Evolutionary conservation across 2,797 vertebrate genomes (phyloP).

Genomic region (Pantherophis alleghaniensis): DNA sequence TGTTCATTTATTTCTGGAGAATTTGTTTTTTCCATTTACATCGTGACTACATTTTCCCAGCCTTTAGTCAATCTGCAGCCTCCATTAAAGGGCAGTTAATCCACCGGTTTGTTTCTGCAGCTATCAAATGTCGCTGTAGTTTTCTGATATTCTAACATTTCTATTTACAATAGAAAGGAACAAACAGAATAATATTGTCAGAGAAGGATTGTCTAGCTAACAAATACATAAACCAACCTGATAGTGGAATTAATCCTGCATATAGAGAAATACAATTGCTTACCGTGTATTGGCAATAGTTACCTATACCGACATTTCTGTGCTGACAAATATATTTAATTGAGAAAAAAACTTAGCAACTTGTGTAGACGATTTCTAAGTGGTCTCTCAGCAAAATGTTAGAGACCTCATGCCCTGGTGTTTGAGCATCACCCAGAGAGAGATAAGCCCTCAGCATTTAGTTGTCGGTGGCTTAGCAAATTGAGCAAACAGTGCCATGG

Average conservation of each 20-base stretch:
- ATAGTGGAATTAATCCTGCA: background rate
- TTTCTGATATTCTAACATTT: background rate
- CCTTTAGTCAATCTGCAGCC: background rate
- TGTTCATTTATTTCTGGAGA: background rate
- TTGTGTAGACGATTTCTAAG: background rate
- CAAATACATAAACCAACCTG: background rate
- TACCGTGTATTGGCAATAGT: background rate
- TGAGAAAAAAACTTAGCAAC: background rate
- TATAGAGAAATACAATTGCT: background rate
- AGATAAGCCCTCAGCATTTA: conserved; percentile 29
- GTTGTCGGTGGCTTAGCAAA: conserved; percentile 6
- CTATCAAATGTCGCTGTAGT: background rate
- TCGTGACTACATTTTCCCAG: background rate
- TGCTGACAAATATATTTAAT: background rate
- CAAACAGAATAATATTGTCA: background rate
- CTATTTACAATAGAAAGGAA: background rate
- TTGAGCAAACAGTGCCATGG: background rate
- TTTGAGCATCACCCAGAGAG: conserved; percentile 2
- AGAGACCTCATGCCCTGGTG: conserved; percentile 13
- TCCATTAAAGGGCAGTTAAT: background rate
- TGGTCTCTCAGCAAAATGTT: background rate
- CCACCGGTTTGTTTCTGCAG: background rate
- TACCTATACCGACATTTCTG: background rate
- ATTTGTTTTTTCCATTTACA: background rate
- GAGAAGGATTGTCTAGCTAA: background rate